phyloP scores from a whole-genome alignment of 2,888 invertebrate species.

The Sicus ferrugineus region DNA sequence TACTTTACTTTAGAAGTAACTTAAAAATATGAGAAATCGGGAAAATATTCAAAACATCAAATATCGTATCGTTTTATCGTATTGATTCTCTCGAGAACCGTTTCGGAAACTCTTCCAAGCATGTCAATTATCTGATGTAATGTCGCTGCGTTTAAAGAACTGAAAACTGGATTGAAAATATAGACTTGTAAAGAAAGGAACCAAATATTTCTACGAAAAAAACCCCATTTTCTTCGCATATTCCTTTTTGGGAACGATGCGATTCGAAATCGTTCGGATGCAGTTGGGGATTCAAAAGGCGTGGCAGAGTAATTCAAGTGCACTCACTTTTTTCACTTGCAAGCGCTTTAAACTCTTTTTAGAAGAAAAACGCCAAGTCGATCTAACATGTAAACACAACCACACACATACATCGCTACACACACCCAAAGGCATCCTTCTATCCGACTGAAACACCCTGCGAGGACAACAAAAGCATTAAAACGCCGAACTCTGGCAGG shows the following conservation, averaged over 20 bases:
- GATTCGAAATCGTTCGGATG: too few species aligned
- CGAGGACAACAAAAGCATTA: background rate
- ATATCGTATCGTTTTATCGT: too few species aligned
- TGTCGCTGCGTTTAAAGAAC: background rate
- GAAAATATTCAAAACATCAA: too few species aligned
- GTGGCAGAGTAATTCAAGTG: too few species aligned
- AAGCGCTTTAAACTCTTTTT: background rate
- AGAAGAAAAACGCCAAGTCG: background rate
- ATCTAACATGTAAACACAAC: background rate
- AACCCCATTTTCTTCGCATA: background rate
- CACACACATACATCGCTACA: background rate
- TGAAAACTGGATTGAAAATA: background rate
- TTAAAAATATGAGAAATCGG: too few species aligned
- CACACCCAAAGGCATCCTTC: background rate
- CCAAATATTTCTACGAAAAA: background rate
- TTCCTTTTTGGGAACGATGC: background rate
- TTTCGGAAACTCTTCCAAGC: too few species aligned
- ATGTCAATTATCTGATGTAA: background rate
- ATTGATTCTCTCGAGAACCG: too few species aligned
- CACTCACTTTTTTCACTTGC: background rate
- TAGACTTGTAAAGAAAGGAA: background rate
- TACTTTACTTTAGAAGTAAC: too few species aligned
- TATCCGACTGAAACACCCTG: background rate
- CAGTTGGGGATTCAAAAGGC: background rate
- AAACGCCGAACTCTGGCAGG: conserved; percentile 2